A percentile compares a stretch with the other conserved stretches of the same genome.
Conservation (phyloP, 1,140 invertebrate genomes). For the Drosophila elegans region DNA sequence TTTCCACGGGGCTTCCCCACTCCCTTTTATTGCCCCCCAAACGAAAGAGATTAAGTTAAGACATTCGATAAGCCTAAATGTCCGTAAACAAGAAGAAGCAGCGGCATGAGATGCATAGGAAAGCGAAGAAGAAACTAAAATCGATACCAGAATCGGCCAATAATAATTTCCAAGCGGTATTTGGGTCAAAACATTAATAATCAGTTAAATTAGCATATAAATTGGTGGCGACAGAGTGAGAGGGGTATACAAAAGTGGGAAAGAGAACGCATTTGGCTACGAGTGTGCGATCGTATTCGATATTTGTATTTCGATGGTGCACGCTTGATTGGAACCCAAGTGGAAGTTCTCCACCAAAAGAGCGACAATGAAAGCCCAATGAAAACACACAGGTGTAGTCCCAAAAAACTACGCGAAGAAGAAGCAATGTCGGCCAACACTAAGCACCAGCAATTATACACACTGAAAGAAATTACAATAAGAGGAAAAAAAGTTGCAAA, state of each 20-base stretch:
- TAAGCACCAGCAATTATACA: slow-evolving; percentile 18
- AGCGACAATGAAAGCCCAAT: slow-evolving; percentile 67
- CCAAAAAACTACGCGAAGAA: slow-evolving; percentile 35
- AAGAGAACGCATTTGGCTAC: slow-evolving; percentile 39
- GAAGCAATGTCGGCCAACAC: slow-evolving; percentile 32
- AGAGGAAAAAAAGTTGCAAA: no score
- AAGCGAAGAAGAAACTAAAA: slow-evolving; percentile 52
- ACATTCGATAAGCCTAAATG: slow-evolving; percentile 54
- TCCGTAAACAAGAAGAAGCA: slow-evolving; percentile 27
- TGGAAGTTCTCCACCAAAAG: slow-evolving; percentile 44
- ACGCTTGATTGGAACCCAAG: slow-evolving; percentile 49
- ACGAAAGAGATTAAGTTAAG: slow-evolving; percentile 34
- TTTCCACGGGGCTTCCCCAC: slow-evolving; percentile 44
- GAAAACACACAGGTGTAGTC: slow-evolving; percentile 63
- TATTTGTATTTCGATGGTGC: slow-evolving; percentile 50
- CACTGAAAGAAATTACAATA: not conserved
- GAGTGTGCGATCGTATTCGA: slow-evolving; percentile 43
- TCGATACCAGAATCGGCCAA: slow-evolving; percentile 75
- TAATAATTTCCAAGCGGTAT: slow-evolving; percentile 80
- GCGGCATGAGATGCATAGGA: slow-evolving; percentile 31
- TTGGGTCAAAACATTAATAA: slow-evolving; percentile 84
- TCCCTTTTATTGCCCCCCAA: not conserved
- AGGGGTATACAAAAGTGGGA: not conserved
- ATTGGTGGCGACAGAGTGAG: slow-evolving; percentile 64
- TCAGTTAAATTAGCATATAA: slow-evolving; percentile 84